Base-by-base conservation (phyloP, 2,888 invertebrate genomes). In the Aspidiotus destructor region DNA sequence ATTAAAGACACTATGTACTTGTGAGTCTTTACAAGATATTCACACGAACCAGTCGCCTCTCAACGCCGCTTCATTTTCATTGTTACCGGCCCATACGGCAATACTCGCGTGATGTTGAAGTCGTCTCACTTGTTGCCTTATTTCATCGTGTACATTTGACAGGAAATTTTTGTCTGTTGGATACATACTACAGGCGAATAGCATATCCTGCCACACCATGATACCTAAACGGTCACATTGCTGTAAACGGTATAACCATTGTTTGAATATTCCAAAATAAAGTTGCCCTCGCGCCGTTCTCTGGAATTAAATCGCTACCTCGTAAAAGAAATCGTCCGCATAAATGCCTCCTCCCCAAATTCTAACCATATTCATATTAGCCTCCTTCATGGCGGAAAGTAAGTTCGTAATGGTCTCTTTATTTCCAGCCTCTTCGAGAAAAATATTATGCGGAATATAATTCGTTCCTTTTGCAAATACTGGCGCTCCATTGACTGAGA, bases 321-420 rank as follows among this genome's bases (percentile, higher is more conserved):
- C 81, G 77, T 98, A 99, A 78, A 98, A 96, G 69, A 84, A 82
- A 73, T 96, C 90, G 0, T 87, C 86, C 76, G 97, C 97, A 75
- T 97, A 99, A 0, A 92, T 80, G 0, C 96, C 98, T n/a, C 98
- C 98, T 41, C 98, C 98, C 98, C 98, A 99, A 1, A 98, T 90
- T n/a, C 98, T 82, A 13, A 98, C 78, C 86, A 92, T 91, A 75
- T 92, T 90, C 89, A 95, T 93, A 76, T 96, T 85, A 0, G 87
- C 85, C 9, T 86, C 84, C 72, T 83, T 84, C 0, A 87, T 87
- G 0, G 89, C 85, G 65, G 77, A 75, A 52, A 96, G 76, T 1
- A 94, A 79, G 71, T 82, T 78, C 44, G 82, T 78, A 65, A 91
- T 83, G 79, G 79, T 80, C 40, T 77, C 75, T 71, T 76, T 74